These are phyloP conservation scores for Loriculus beryllinus DNA, from an alignment of 2,797 vertebrate genomes.

Conservation along the genomic window DNA sequence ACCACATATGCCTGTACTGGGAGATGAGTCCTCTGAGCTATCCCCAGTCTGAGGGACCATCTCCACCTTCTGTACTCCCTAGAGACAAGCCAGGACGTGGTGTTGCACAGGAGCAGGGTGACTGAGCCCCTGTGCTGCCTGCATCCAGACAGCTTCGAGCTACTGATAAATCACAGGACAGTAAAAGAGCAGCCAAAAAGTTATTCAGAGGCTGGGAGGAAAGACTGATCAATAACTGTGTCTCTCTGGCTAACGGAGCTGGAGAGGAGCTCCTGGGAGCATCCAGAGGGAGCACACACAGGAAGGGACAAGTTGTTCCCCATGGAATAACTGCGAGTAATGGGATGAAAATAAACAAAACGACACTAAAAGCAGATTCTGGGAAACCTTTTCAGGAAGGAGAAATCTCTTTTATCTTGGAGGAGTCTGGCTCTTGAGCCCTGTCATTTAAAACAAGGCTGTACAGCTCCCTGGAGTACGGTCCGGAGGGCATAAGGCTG, in stretches of 20 bases:
- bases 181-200: neutral
- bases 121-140: neutral
- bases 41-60: neutral
- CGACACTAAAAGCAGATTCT: neutral
- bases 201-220: neutral
- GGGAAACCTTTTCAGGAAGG: neutral
- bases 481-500: neutral
- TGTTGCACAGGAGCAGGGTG: neutral
- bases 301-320: neutral
- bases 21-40: neutral
- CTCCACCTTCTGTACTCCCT: neutral
- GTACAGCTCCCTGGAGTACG: neutral
- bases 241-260: neutral
- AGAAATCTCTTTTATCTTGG: neutral
- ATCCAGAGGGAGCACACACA: neutral
- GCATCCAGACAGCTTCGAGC: neutral
- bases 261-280: neutral
- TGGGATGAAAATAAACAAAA: neutral
- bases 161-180: neutral
- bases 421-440: neutral
- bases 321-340: neutral
- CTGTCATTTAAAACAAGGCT: neutral
- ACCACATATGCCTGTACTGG: neutral
- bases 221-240: neutral
- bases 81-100: fast-evolving